These are phyloP conservation scores for Dasypolia templi DNA, from an alignment of 2,888 invertebrate genomes.

Conservation along the genomic window DNA sequence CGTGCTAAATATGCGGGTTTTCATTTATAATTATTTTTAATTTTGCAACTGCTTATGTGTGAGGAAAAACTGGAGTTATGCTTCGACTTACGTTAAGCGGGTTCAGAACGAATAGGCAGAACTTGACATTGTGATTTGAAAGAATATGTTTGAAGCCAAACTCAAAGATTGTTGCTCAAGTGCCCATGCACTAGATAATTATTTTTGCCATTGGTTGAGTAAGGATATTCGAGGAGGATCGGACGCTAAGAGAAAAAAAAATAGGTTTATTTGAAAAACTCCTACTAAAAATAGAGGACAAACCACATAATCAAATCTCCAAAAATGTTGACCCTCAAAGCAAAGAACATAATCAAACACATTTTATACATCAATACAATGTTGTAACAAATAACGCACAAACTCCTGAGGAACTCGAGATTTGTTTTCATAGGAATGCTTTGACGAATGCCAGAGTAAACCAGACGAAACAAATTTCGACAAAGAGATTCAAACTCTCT, in stretches of 20 bases:
- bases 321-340: slow-evolving; percentile 16
- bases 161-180: too few species aligned
- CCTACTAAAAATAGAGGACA: background rate
- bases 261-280: background rate
- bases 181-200: background rate
- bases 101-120: background rate
- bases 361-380: slow-evolving; percentile 57
- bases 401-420: slow-evolving; percentile 69
- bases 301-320: background rate
- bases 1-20: slow-evolving; percentile 59
- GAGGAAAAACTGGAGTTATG: background rate
- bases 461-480: slow-evolving; percentile 70
- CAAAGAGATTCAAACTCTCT: slow-evolving; percentile 67
- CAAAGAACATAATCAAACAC: slow-evolving; percentile 68
- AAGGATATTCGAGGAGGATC: background rate
- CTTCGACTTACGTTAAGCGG: background rate
- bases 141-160: background rate
- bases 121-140: background rate
- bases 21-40: slow-evolving; percentile 57
- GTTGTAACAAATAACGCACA: slow-evolving; percentile 58
- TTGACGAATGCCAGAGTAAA: slow-evolving; percentile 75
- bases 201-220: too few species aligned
- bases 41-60: slow-evolving; percentile 38
- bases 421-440: slow-evolving; percentile 75
- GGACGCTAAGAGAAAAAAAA: background rate